A percentile compares a stretch with the other conserved stretches of the same genome.
phyloP scores from a whole-genome alignment of 2,797 vertebrate genomes.

The Chaunax sp. region DNA sequence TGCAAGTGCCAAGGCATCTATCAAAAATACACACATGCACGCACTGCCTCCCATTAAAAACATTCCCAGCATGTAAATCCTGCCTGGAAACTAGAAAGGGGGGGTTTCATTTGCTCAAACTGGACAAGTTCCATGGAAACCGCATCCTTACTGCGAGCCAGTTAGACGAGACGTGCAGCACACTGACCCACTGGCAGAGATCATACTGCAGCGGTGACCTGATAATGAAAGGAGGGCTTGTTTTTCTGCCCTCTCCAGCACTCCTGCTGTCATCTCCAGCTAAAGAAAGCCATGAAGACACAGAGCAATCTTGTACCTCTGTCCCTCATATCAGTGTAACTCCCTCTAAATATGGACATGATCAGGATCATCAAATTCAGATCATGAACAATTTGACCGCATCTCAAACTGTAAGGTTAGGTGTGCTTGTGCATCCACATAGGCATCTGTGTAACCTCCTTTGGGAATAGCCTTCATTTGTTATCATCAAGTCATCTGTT shows the following conservation, averaged over 20 bases:
- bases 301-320: background rate
- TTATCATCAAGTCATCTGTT: slow-evolving; percentile 37
- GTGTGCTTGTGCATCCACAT: background rate
- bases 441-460: slow-evolving; percentile 27
- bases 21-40: slow-evolving; percentile 21
- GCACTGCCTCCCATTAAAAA: slow-evolving; percentile 58
- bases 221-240: slow-evolving; percentile 62
- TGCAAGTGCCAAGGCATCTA: slow-evolving; percentile 22
- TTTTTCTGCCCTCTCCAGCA: slow-evolving; percentile 34
- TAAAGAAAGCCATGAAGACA: slow-evolving; percentile 15
- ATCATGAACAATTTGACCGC: slow-evolving; percentile 17
- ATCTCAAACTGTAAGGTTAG: slow-evolving; percentile 9
- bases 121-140: slow-evolving; percentile 79
- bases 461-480: slow-evolving; percentile 32
- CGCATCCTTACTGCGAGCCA: slow-evolving; percentile 64
- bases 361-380: slow-evolving; percentile 18
- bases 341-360: background rate
- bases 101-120: slow-evolving; percentile 68
- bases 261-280: slow-evolving; percentile 29
- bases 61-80: slow-evolving; percentile 66
- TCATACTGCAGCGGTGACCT: slow-evolving; percentile 63
- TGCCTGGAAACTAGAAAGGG: slow-evolving; percentile 80
- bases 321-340: slow-evolving; percentile 10
- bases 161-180: slow-evolving; percentile 65
- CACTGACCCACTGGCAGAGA: slow-evolving; percentile 78